Percentiles rank a stretch among this genome's conserved stretches.
phyloP scores from a whole-genome alignment of 2,888 invertebrate species.

The Automeris io region DNA sequence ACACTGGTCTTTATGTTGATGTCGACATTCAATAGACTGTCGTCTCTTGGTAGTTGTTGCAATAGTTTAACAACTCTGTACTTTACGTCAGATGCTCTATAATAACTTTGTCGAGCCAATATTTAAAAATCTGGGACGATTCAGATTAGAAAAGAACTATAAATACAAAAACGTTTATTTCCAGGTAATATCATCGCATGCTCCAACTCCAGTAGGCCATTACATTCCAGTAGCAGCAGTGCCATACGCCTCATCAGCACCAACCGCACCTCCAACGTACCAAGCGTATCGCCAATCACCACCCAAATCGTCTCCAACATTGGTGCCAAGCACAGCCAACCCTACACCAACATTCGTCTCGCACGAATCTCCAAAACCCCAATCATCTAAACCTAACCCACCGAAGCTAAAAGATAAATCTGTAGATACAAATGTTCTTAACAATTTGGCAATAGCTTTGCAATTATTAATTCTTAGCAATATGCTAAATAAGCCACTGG shows the following conservation, averaged over 20 bases:
- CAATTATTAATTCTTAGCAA: conserved; percentile 55
- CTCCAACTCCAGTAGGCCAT: conserved; percentile 20
- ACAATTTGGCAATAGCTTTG: conserved; percentile 58
- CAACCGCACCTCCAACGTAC: background rate
- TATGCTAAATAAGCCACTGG: conserved; percentile 37
- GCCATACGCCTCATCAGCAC: background rate
- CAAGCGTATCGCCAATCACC: conserved; percentile 6
- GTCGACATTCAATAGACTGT: too few relatives aligned
- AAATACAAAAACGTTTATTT: conserved; percentile 10
- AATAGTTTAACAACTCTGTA: too few relatives aligned
- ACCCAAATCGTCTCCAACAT: background rate
- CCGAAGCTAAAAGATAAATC: background rate
- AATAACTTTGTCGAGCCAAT: too few relatives aligned
- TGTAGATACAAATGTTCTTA: conserved; percentile 45
- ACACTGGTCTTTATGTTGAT: too few relatives aligned
- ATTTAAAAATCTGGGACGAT: too few relatives aligned
- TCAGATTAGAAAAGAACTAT: too few relatives aligned
- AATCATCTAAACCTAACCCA: conserved; percentile 6
- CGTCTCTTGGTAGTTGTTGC: too few relatives aligned
- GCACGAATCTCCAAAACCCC: conserved; percentile 12
- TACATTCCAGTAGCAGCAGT: conserved; percentile 14
- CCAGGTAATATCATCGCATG: conserved; percentile 21
- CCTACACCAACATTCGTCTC: conserved; percentile 12
- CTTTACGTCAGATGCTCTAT: too few relatives aligned
- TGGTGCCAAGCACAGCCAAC: background rate